phyloP scores from a whole-genome alignment of 2,888 invertebrate species.

The Cantharis nigra region DNA sequence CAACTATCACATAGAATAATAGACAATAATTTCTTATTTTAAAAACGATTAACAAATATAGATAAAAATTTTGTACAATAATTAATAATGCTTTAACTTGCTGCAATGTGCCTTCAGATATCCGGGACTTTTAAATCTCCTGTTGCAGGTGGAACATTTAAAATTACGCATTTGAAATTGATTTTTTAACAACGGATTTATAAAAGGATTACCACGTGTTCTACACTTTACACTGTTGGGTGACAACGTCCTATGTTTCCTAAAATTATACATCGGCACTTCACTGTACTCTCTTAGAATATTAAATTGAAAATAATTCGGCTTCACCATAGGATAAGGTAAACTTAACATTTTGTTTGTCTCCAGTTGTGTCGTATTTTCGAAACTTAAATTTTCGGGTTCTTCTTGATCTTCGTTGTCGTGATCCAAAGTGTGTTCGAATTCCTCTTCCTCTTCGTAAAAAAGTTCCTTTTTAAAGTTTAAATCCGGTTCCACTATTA shows the following conservation, averaged over 20 bases:
- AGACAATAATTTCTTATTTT: neutral
- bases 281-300: neutral
- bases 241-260: constrained; percentile 31
- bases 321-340: neutral
- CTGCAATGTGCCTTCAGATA: constrained; percentile 54
- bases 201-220: constrained; percentile 52
- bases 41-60: neutral
- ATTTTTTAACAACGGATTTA: constrained; percentile 51
- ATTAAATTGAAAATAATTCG: neutral
- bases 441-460: constrained; percentile 20
- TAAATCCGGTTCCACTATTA: constrained; percentile 50
- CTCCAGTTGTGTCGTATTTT: neutral
- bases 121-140: constrained; percentile 54
- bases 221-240: constrained; percentile 48
- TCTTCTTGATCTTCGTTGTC: neutral
- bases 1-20: neutral
- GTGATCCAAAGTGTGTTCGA: constrained; percentile 39
- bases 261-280: constrained; percentile 17
- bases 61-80: neutral
- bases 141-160: constrained; percentile 51
- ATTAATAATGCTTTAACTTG: constrained; percentile 48
- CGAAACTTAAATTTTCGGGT: neutral
- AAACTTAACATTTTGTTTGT: neutral
- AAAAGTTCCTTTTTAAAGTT: constrained; percentile 40
- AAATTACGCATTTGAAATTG: constrained; percentile 53